Conservation (phyloP, 1,140 invertebrate species). For the Aporrectodea caliginosa region DNA sequence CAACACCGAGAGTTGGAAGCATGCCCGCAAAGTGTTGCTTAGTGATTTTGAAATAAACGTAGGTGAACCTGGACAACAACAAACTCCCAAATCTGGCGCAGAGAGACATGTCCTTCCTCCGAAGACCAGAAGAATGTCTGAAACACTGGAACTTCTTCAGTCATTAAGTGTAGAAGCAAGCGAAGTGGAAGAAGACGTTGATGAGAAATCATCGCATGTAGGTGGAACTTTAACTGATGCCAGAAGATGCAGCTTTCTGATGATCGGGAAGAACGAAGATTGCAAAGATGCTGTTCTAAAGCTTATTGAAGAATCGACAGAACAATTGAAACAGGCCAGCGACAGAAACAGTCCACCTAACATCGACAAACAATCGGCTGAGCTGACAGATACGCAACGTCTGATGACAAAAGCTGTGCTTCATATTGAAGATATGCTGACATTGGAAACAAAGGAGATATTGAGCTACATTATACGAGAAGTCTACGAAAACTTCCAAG, state of each 20-base stretch:
- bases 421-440: neutral
- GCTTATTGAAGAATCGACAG: neutral
- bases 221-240: neutral
- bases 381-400: neutral
- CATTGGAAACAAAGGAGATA: neutral
- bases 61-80: neutral
- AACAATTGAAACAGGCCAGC: too few relatives aligned
- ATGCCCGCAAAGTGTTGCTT: neutral
- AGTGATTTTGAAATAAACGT: neutral
- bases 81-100: neutral
- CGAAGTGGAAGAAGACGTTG: neutral
- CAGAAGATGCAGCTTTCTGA: neutral
- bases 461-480: neutral
- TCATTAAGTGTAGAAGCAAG: too few relatives aligned
- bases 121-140: too few relatives aligned
- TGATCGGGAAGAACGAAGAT: neutral
- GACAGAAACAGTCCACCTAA: too few relatives aligned
- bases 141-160: neutral
- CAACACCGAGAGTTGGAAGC: neutral
- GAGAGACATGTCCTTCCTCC: too few relatives aligned
- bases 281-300: neutral
- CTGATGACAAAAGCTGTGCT: neutral
- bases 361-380: too few relatives aligned
- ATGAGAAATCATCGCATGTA: neutral
- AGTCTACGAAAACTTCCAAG: neutral